Evolutionary conservation across 2,888 invertebrate genomes (phyloP).

Genomic region (Idaea dimidiata): DNA sequence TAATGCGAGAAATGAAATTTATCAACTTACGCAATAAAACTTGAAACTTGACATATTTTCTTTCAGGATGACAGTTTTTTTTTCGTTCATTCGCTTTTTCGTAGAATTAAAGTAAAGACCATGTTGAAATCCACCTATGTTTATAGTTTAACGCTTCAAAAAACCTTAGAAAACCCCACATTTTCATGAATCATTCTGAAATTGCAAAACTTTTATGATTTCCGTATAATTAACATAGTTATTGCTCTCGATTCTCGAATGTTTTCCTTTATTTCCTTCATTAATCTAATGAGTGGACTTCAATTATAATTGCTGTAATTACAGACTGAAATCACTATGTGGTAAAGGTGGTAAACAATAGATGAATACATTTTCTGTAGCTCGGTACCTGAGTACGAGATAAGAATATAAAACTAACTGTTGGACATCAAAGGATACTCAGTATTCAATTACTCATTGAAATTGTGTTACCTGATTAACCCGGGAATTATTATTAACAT

Average conservation of each 20-base stretch:
- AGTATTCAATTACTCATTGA: not conserved
- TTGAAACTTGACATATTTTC: too few species aligned
- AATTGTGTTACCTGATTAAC: not conserved
- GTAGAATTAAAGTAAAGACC: too few species aligned
- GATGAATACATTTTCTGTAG: not conserved
- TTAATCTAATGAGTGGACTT: not conserved
- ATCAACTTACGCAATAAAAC: too few species aligned
- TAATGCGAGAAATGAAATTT: too few species aligned
- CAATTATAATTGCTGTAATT: constrained; percentile 3
- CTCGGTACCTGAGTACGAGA: constrained; percentile 2
- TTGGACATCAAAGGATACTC: not conserved
- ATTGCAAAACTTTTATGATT: not conserved
- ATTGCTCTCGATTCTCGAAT: not conserved
- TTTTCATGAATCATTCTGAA: not conserved
- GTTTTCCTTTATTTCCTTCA: not conserved
- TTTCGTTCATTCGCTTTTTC: too few species aligned
- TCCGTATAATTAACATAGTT: not conserved
- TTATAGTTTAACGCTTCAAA: not conserved
- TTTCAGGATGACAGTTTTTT: too few species aligned
- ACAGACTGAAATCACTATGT: constrained; percentile 9
- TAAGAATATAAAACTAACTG: not conserved
- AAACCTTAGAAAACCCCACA: not conserved
- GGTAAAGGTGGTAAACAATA: not conserved
- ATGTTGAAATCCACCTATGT: not conserved
- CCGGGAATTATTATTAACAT: not conserved